Evolutionary conservation across 2,113 vertebrate genomes (phyloP), one percentile per base, ranked within the genome.

Genomic region (Prunella fulvescens): DNA sequence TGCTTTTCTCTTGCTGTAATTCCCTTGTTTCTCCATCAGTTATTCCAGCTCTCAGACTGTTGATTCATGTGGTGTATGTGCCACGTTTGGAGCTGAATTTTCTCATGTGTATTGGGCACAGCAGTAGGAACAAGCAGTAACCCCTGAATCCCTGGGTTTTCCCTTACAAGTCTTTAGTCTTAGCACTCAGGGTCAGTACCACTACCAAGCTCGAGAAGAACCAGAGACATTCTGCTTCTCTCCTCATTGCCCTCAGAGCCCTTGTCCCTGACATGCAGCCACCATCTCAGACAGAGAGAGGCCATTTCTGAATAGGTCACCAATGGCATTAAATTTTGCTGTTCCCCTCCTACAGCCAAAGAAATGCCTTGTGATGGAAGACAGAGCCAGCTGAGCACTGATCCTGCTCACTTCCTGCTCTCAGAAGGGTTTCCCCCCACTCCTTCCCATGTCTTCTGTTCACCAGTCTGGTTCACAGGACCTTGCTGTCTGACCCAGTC

Each of bases 151-250:
- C 16, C 20, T 51, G 44, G 35, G 2, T 57, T 93, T 95, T 64
- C 16, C 40, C 45, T 76, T 72, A 29, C 23, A 9, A 10, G 28
- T 33, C 18, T 60, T 14, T 42, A 60, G 19, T 35, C 33, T 40
- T 28, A 28, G 47, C 47, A 35, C 0, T 0, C 0, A 5, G 58
- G n/a, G n/a, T 57, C 53, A 65, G 24, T 47, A 22, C 7, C 12
- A 5, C 25, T 50, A 0, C 1, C 33, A 56, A 78, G 29, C 48
- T 69, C 0, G 0, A 56, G 35, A 73, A 89, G 42, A 74, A 13
- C 2, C 35, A 67, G 47, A 82, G 33, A 19, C 8, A 9, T 37
- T 37, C 37, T 37, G 37, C 8, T 37, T 37, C 9, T 50, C 5
- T 61, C 17, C 15, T 8, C 14, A 2, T 10, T 50, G 23, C 22